Percentiles rank a stretch among this genome's conserved stretches.
These are phyloP conservation scores for Tenrec ecaudatus DNA, from an alignment of 2,113 vertebrate species.

Conservation along the genomic window DNA sequence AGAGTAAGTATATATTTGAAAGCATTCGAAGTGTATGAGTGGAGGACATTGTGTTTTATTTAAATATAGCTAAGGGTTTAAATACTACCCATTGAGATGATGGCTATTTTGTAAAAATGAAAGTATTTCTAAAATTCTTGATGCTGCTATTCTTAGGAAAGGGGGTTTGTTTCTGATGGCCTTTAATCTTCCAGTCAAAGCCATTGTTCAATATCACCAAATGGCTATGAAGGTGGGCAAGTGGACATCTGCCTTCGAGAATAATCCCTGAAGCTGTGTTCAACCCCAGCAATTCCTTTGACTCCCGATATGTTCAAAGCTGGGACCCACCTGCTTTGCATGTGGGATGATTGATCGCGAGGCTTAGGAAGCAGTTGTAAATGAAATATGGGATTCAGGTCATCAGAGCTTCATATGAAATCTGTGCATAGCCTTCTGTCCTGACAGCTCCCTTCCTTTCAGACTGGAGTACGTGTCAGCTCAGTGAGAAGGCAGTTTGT, in stretches of 20 bases:
- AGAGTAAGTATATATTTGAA: constrained; percentile 14
- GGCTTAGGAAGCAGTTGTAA: constrained; percentile 69
- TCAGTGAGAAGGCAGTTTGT: constrained; percentile 96
- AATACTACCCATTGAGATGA: not conserved
- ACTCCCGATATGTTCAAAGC: constrained; percentile 64
- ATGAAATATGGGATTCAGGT: constrained; percentile 70
- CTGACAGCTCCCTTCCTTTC: constrained; percentile 72
- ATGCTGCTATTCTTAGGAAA: constrained; percentile 5
- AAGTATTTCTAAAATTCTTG: constrained; percentile 7
- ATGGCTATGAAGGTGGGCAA: constrained; percentile 42
- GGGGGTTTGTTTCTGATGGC: constrained; percentile 24
- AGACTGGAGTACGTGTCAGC: constrained; percentile 99
- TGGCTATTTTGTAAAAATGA: not conserved
- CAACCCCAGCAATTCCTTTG: constrained; percentile 66
- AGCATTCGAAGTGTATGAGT: constrained; percentile 10
- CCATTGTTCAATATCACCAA: constrained; percentile 15
- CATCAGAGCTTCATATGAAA: constrained; percentile 59
- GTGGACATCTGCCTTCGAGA: constrained; percentile 70
- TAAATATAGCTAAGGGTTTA: not conserved
- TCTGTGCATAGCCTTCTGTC: constrained; percentile 20
- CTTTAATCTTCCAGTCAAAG: constrained; percentile 38
- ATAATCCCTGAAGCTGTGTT: constrained; percentile 56
- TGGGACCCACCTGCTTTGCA: constrained; percentile 67
- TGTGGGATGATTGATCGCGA: constrained; percentile 69
- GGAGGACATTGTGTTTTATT: not conserved